phyloP scores from a whole-genome alignment of 2,113 vertebrate genomes.

The Clarias gariepinus region DNA sequence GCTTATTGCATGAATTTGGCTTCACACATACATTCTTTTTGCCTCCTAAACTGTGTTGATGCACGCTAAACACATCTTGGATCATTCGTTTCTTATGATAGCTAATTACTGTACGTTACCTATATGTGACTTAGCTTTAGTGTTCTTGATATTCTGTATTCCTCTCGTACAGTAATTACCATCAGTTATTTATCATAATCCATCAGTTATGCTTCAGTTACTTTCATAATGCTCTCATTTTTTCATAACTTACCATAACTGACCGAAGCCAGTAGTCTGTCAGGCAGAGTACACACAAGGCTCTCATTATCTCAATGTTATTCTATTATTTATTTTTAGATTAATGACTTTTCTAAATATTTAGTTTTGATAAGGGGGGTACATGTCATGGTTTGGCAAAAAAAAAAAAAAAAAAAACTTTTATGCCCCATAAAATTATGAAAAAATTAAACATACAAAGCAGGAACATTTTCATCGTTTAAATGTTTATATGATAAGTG shows the following conservation, averaged over 20 bases:
- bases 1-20: neutral
- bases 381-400: neutral
- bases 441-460: neutral
- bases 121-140: neutral
- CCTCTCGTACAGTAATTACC: neutral
- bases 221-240: neutral
- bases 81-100: neutral
- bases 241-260: neutral
- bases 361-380: neutral
- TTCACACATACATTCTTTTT: neutral
- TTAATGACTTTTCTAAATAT: neutral
- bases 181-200: neutral
- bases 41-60: neutral
- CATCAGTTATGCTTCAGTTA: conserved; percentile 13
- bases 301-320: conserved; percentile 11
- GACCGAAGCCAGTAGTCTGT: neutral
- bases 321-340: neutral
- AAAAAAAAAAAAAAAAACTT: too few species aligned
- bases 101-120: neutral
- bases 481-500: too few species aligned
- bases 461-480: neutral
- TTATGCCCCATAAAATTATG: neutral
- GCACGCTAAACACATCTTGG: neutral
- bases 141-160: neutral
- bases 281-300: neutral